Percentiles rank a stretch among this genome's conserved stretches.
These are phyloP conservation scores for Amphibalanus amphitrite DNA, from an alignment of 1,140 invertebrate species.

Conservation along the genomic window DNA sequence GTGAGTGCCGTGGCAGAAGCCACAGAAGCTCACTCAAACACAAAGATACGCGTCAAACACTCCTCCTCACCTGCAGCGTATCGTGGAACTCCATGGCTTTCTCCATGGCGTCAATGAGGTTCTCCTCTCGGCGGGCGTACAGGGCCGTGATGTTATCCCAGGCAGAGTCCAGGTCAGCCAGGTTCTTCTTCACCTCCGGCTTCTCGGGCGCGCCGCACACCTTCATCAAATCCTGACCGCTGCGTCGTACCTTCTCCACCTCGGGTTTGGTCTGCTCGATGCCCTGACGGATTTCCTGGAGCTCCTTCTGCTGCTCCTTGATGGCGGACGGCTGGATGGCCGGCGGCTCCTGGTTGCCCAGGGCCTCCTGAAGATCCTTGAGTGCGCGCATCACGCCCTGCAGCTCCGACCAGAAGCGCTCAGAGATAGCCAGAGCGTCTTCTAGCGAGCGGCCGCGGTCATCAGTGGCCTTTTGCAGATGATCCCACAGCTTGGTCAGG, in stretches of 20 bases:
- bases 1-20: too few relatives aligned
- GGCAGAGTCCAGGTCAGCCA: conserved; percentile 82
- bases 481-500: conserved; percentile 80
- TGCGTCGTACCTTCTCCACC: conserved; percentile 74
- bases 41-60: too few relatives aligned
- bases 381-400: conserved; percentile 71
- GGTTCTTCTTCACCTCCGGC: conserved; percentile 92
- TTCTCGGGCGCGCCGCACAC: conserved; percentile 89
- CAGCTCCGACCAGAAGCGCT: conserved; percentile 90
- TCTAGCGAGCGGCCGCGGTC: conserved; percentile 65
- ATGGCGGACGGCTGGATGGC: conserved; percentile 80
- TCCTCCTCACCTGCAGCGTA: conserved; percentile 49
- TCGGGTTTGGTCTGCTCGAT: conserved; percentile 83
- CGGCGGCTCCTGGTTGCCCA: conserved; percentile 74
- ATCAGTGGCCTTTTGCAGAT: conserved; percentile 68
- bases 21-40: too few relatives aligned
- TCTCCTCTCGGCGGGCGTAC: conserved; percentile 80
- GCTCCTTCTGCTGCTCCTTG: conserved; percentile 78
- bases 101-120: conserved; percentile 91
- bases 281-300: conserved; percentile 83
- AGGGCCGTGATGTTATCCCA: conserved; percentile 87
- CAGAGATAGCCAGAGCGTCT: conserved; percentile 68
- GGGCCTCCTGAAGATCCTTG: conserved; percentile 70
- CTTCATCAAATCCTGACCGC: conserved; percentile 77
- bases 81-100: conserved; percentile 98